phyloP scores from a whole-genome alignment of 1,140 invertebrate genomes.

The Campoletis sonorensis region DNA sequence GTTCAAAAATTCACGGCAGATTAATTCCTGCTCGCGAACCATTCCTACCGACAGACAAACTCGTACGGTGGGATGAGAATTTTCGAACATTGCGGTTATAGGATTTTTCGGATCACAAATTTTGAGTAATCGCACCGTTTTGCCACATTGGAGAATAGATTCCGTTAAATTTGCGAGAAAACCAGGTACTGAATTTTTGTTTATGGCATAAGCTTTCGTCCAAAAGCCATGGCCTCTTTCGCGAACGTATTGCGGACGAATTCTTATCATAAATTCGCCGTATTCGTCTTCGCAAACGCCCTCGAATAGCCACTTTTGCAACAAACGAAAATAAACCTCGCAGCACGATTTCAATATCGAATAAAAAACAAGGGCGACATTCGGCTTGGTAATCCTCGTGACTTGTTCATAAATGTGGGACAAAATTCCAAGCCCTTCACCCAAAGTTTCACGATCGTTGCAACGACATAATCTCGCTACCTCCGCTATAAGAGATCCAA shows the following conservation, averaged over 20 bases:
- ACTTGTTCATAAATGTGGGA: constrained; percentile 80
- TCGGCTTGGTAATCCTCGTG: constrained; percentile 76
- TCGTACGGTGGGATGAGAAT: constrained; percentile 76
- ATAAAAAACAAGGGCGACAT: constrained; percentile 77
- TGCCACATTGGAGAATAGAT: constrained; percentile 80
- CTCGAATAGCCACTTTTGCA: constrained; percentile 82
- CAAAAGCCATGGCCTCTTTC: constrained; percentile 78
- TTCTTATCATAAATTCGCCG: constrained; percentile 81
- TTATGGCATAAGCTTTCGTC: constrained; percentile 79
- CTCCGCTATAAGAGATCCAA: constrained; percentile 77
- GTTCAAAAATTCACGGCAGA: constrained; percentile 74
- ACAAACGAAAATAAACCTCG: constrained; percentile 81
- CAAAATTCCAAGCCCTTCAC: constrained; percentile 77
- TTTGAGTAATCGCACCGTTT: constrained; percentile 79
- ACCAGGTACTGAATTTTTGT: constrained; percentile 77
- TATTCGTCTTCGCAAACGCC: constrained; percentile 79
- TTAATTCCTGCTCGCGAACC: constrained; percentile 75
- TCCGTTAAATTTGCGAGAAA: constrained; percentile 77
- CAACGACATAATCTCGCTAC: constrained; percentile 78
- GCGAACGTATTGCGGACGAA: constrained; percentile 76
- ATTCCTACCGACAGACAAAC: constrained; percentile 78
- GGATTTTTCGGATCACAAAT: constrained; percentile 80
- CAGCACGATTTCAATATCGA: constrained; percentile 79
- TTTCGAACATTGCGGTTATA: constrained; percentile 76
- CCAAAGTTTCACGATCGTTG: constrained; percentile 67